phyloP scores from a whole-genome alignment of 2,888 invertebrate genomes.

The Agrilus cyanescens region DNA sequence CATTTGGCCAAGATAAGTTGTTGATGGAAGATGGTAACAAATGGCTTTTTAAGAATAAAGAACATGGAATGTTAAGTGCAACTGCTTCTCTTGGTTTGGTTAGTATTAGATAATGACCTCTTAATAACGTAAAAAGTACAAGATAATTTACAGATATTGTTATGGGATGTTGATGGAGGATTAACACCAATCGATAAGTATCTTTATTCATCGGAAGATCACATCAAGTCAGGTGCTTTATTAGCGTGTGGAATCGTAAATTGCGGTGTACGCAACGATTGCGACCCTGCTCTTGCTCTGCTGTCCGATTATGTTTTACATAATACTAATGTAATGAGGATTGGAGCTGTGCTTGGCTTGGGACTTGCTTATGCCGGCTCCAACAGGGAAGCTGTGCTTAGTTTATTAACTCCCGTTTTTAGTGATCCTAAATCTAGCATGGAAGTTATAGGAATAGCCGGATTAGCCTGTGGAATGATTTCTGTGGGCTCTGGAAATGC shows the following conservation, averaged over 20 bases:
- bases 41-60: slow-evolving; percentile 65
- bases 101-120: slow-evolving; percentile 1
- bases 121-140: neutral
- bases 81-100: slow-evolving; percentile 35
- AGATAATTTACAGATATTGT: slow-evolving; percentile 30
- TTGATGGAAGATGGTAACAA: slow-evolving; percentile 60
- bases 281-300: slow-evolving; percentile 65
- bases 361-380: slow-evolving; percentile 68
- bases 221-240: slow-evolving; percentile 65
- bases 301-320: slow-evolving; percentile 60
- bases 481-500: slow-evolving; percentile 59
- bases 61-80: slow-evolving; percentile 51
- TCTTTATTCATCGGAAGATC: slow-evolving; percentile 62
- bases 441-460: slow-evolving; percentile 58
- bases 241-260: slow-evolving; percentile 69
- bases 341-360: slow-evolving; percentile 52
- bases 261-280: slow-evolving; percentile 64
- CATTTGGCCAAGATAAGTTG: slow-evolving; percentile 64
- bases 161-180: slow-evolving; percentile 65
- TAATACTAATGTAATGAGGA: slow-evolving; percentile 47
- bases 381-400: slow-evolving; percentile 52
- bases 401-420: slow-evolving; percentile 49
- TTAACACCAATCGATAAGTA: slow-evolving; percentile 70
- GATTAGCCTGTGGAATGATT: slow-evolving; percentile 61
- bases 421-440: slow-evolving; percentile 48